A percentile compares a stretch with the other conserved stretches of the same genome.
phyloP scores from a whole-genome alignment of 2,113 vertebrate species.

The Corythaeola cristata region DNA sequence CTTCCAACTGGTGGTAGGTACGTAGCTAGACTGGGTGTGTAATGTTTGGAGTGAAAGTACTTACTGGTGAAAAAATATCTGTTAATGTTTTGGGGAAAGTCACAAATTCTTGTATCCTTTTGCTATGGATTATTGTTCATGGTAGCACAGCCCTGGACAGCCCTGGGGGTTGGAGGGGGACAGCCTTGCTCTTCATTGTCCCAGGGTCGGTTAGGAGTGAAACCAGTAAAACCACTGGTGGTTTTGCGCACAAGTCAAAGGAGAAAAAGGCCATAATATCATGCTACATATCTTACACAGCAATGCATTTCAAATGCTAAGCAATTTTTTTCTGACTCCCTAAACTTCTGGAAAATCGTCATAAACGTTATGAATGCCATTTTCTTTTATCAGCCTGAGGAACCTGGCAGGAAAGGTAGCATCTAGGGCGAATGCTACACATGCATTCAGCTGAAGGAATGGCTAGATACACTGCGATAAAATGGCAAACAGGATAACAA shows the following conservation, averaged over 20 bases:
- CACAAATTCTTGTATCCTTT: background rate
- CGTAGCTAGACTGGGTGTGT: accelerated
- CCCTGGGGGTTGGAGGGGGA: no score
- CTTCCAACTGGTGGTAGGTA: background rate
- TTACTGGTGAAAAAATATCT: background rate
- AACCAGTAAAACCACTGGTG: background rate
- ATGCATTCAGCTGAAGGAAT: background rate
- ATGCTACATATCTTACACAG: background rate
- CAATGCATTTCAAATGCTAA: background rate
- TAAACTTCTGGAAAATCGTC: background rate
- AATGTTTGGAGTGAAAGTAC: background rate
- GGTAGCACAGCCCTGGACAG: no score
- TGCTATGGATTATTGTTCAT: background rate
- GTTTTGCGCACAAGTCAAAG: background rate
- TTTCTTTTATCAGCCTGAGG: background rate
- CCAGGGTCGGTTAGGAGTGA: background rate
- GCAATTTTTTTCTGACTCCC: background rate
- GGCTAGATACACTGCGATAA: background rate
- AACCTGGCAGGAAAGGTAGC: background rate
- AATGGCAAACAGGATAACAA: background rate
- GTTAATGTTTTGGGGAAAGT: background rate
- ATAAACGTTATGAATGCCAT: background rate
- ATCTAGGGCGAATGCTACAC: background rate
- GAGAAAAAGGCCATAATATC: background rate
- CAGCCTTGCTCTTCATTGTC: background rate